A percentile compares a stretch with the other conserved stretches of the same genome.
These are phyloP conservation scores for Holacanthella duospinosa DNA, from an alignment of 2,888 invertebrate species.

Conservation along the genomic window DNA sequence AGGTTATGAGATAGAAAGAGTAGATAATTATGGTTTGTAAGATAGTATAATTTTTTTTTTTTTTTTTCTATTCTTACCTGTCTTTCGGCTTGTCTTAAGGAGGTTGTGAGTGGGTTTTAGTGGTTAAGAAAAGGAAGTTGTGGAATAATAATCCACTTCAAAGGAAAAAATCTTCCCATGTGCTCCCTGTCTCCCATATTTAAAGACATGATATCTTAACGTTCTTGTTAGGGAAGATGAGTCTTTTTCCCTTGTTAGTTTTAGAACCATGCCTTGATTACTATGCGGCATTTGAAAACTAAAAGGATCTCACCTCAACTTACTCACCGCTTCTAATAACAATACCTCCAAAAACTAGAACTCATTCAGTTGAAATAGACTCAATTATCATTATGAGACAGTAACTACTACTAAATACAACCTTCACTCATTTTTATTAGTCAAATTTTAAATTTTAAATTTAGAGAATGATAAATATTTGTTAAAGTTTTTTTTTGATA, in stretches of 20 bases:
- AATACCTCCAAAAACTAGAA: neutral
- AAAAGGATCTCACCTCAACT: constrained; percentile 34
- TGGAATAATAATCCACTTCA: neutral
- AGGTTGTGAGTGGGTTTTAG: neutral
- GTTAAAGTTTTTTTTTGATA: too few species aligned
- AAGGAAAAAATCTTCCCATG: neutral
- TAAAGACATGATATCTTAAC: constrained; percentile 1
- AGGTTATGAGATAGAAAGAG: neutral
- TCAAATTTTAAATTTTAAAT: neutral
- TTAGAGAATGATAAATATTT: neutral
- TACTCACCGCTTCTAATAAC: constrained; percentile 6
- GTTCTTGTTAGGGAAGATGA: constrained; percentile 1
- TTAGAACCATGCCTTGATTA: constrained; percentile 21
- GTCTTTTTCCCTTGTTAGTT: neutral
- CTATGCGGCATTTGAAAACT: constrained; percentile 32
- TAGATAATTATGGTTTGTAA: neutral
- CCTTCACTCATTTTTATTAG: neutral
- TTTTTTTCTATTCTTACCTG: neutral
- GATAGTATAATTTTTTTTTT: neutral
- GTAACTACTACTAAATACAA: too few species aligned
- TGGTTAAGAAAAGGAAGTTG: neutral
- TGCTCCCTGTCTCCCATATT: neutral
- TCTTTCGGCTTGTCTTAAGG: neutral
- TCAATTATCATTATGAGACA: too few species aligned
- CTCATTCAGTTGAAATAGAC: too few species aligned